A percentile compares a stretch with the other conserved stretches of the same genome.
Evolutionary conservation across 2,797 vertebrate species (phyloP).

Genomic region (Sitta carolinensis): DNA sequence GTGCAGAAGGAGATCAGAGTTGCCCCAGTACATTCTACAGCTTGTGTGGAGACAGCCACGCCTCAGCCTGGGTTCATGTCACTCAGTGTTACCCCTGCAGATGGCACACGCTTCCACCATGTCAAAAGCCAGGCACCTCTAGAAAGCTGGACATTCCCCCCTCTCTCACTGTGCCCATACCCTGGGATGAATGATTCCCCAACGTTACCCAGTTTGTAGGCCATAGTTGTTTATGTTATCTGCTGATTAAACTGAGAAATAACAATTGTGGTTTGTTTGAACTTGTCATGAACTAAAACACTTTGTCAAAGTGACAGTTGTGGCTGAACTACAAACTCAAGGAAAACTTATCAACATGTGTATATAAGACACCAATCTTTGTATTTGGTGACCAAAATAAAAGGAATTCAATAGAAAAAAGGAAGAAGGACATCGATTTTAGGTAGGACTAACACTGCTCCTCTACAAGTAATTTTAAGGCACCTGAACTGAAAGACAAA

Average conservation of each 20-base stretch:
- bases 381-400: not conserved
- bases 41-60: not conserved
- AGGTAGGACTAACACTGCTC: not conserved
- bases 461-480: not conserved
- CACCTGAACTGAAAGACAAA: not conserved
- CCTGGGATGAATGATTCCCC: not conserved
- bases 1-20: not conserved
- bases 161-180: not conserved
- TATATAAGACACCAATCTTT: not conserved
- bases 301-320: constrained; percentile 25
- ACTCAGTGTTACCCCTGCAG: not conserved
- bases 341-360: not conserved
- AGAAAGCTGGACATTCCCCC: rapidly evolving
- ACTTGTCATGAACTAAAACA: constrained; percentile 29
- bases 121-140: not conserved
- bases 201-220: not conserved
- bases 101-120: rapidly evolving
- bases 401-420: not conserved
- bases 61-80: rapidly evolving
- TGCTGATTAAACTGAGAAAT: constrained; percentile 31
- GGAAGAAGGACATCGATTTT: not conserved
- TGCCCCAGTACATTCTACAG: not conserved
- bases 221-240: not conserved
- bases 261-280: constrained; percentile 26
- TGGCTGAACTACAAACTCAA: constrained; percentile 4